phyloP scores from a whole-genome alignment of 1,140 invertebrate species.

The Varroa destructor region DNA sequence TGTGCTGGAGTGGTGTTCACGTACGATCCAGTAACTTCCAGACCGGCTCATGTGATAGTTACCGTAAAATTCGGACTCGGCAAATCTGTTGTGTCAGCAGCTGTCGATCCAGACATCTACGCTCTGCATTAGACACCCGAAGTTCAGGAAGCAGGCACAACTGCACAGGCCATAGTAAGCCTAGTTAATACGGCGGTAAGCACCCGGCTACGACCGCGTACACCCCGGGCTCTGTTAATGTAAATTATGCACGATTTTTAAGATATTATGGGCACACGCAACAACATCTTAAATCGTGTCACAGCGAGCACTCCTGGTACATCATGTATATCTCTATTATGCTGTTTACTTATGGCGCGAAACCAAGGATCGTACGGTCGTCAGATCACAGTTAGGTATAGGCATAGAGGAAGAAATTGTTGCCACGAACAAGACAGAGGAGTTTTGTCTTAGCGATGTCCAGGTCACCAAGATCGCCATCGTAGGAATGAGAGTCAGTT shows the following conservation, averaged over 20 bases:
- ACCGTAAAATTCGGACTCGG: constrained; percentile 68
- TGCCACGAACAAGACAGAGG: neutral
- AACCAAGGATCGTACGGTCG: neutral
- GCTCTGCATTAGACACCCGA: constrained; percentile 32
- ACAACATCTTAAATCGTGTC: too few species aligned
- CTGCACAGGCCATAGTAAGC: too few species aligned
- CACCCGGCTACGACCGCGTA: too few species aligned
- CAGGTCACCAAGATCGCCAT: neutral
- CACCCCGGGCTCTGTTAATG: too few species aligned
- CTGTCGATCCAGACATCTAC: constrained; percentile 56
- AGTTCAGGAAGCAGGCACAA: too few species aligned
- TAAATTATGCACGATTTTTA: too few species aligned
- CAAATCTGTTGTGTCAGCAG: constrained; percentile 63
- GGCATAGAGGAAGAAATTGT: constrained; percentile 6
- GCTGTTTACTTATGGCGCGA: neutral
- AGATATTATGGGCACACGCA: too few species aligned
- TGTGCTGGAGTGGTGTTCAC: constrained; percentile 66
- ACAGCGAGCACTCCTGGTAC: too few species aligned
- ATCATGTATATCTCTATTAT: too few species aligned
- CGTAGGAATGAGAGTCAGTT: neutral
- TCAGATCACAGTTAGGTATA: neutral
- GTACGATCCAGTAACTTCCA: constrained; percentile 54
- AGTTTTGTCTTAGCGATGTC: neutral
- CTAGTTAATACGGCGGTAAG: too few species aligned
- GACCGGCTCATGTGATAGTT: constrained; percentile 52